Evolutionary conservation across 2,888 invertebrate genomes (phyloP).

Genomic region (Dolichopus griseipennis): DNA sequence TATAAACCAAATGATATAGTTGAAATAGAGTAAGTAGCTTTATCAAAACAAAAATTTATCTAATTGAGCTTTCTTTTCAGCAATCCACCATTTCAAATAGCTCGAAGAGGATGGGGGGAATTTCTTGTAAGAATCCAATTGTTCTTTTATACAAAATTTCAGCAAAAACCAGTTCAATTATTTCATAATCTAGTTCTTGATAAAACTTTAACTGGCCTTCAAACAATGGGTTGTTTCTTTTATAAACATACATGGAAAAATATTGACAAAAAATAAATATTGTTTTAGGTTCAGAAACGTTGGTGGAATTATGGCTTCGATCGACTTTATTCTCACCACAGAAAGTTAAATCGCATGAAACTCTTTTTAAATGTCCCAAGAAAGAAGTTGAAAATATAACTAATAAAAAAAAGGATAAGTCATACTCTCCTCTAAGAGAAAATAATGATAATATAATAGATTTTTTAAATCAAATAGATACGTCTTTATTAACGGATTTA

Average conservation of each 20-base stretch:
- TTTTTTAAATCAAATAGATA: conserved; percentile 34
- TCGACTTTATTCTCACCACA: conserved; percentile 32
- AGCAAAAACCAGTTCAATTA: conserved; percentile 70
- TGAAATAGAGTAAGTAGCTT: conserved; percentile 57
- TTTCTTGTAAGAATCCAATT: conserved; percentile 75
- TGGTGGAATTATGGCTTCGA: conserved; percentile 63
- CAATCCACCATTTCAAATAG: conserved; percentile 71
- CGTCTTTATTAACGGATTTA: conserved; percentile 32
- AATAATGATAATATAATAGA: conserved; percentile 36
- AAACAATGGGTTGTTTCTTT: conserved; percentile 57
- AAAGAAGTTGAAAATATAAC: background rate
- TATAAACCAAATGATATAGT: conserved; percentile 81
- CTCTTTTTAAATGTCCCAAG: background rate
- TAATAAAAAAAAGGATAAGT: conserved; percentile 11
- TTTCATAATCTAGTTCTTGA: conserved; percentile 75
- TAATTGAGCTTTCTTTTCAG: conserved; percentile 37
- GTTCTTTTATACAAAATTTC: conserved; percentile 58
- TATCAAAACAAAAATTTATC: conserved; percentile 3
- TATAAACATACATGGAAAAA: conserved; percentile 1
- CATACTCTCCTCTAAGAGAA: conserved; percentile 27
- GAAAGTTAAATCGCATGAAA: conserved; percentile 23
- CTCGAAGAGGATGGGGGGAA: conserved; percentile 86
- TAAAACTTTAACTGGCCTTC: conserved; percentile 70
- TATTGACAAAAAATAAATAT: background rate
- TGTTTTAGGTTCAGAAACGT: conserved; percentile 65